Conservation (phyloP, 2,888 invertebrate species). For the Syrista parreyssii region DNA sequence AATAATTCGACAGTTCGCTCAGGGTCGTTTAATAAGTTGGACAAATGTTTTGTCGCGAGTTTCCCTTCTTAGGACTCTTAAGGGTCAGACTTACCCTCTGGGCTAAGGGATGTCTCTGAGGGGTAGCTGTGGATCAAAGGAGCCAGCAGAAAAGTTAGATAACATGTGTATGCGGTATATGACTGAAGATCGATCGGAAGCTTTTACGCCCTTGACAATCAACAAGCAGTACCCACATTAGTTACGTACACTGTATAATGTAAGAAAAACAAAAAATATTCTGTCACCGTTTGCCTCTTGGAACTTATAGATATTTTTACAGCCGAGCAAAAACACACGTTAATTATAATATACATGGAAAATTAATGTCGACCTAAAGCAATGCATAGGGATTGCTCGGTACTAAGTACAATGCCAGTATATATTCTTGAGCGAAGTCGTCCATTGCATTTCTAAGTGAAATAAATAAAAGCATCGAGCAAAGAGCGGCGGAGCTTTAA, state of each 20-base stretch:
- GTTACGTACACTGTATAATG: background rate
- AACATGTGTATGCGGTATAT: background rate
- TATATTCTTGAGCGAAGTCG: background rate
- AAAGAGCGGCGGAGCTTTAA: constrained; percentile 37
- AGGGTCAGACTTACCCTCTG: background rate
- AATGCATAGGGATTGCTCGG: background rate
- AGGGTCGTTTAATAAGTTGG: constrained; percentile 37
- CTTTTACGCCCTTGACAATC: background rate
- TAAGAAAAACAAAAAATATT: background rate
- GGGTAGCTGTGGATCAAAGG: background rate
- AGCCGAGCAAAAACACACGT: background rate
- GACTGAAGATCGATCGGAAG: background rate
- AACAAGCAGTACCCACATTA: background rate
- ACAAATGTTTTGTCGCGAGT: constrained; percentile 38
- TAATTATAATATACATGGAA: background rate
- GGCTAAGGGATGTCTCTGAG: background rate
- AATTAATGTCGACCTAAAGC: background rate
- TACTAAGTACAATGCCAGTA: background rate
- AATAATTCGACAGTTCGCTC: constrained; percentile 34
- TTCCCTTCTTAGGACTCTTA: background rate
- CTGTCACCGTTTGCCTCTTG: background rate
- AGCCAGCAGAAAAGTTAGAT: background rate
- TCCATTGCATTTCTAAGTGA: background rate
- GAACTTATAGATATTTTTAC: background rate
- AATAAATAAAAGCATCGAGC: constrained; percentile 5